Conservation (phyloP, 2,797 vertebrate species). For the Australoheros facetus region DNA sequence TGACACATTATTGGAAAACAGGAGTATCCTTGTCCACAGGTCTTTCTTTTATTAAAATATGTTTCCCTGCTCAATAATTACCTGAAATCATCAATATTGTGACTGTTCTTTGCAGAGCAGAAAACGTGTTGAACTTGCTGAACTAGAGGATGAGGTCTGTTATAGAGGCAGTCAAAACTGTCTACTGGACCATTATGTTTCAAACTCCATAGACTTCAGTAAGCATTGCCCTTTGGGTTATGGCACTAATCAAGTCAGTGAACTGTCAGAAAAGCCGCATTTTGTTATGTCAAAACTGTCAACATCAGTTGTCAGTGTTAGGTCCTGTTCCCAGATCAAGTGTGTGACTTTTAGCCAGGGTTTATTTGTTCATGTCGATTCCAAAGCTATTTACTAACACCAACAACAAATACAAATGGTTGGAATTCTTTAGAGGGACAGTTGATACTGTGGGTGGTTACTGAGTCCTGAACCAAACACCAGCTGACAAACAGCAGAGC, state of each 20-base stretch:
- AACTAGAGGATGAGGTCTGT: conserved; percentile 47
- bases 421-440: conserved; percentile 13
- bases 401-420: conserved; percentile 26
- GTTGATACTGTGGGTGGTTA: conserved; percentile 46
- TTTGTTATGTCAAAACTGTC: conserved; percentile 32
- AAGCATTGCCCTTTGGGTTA: conserved; percentile 48
- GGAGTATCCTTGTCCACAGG: conserved; percentile 52
- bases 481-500: conserved; percentile 25
- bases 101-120: background rate
- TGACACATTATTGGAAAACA: conserved; percentile 63
- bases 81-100: conserved; percentile 49
- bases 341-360: background rate
- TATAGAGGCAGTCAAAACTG: conserved; percentile 40
- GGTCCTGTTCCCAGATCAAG: conserved; percentile 24
- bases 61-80: conserved; percentile 43
- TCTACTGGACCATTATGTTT: conserved; percentile 47
- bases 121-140: conserved; percentile 57
- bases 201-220: conserved; percentile 43
- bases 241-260: conserved; percentile 59
- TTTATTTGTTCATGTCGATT: conserved; percentile 42
- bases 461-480: conserved; percentile 24
- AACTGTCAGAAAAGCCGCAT: conserved; percentile 31
- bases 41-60: conserved; percentile 47
- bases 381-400: conserved; percentile 19
- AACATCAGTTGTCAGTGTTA: background rate